These are phyloP conservation scores for Xestoiulus laeticollis DNA, from an alignment of 2,888 invertebrate genomes.

Conservation along the genomic window DNA sequence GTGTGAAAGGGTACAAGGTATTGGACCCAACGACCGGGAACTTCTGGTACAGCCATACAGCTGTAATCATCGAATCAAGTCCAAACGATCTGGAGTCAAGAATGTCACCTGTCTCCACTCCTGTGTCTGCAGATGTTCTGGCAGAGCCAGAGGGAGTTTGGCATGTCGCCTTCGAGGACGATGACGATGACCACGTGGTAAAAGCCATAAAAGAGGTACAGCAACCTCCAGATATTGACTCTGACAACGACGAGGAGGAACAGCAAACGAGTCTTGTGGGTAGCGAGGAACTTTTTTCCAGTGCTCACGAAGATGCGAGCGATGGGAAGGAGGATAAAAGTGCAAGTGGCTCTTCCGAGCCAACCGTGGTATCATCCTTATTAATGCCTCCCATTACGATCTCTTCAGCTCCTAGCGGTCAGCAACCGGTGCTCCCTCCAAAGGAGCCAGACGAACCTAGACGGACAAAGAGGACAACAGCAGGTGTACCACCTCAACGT, in stretches of 20 bases:
- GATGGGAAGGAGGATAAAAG: fast-evolving
- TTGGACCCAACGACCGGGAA: not conserved
- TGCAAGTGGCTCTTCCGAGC: too few relatives aligned
- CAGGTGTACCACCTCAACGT: not conserved
- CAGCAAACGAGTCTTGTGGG: too few relatives aligned
- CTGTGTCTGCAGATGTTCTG: too few relatives aligned
- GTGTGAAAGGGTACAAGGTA: not conserved
- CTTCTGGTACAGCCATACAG: not conserved
- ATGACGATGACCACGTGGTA: too few relatives aligned
- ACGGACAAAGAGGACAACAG: not conserved
- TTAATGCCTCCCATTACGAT: not conserved
- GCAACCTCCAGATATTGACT: not conserved
- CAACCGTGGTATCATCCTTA: too few relatives aligned
- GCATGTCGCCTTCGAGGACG: not conserved
- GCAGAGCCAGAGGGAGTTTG: not conserved
- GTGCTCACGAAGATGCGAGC: not conserved
- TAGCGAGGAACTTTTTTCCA: not conserved
- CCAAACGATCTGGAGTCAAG: too few relatives aligned
- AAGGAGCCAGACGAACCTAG: not conserved
- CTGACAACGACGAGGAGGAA: not conserved
- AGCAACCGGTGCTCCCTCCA: not conserved
- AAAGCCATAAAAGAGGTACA: not conserved
- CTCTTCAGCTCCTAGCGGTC: not conserved
- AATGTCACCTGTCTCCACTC: too few relatives aligned
- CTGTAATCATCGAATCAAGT: not conserved